Base-by-base conservation (phyloP, 2,888 invertebrate species). In the Chrysolina americana region DNA sequence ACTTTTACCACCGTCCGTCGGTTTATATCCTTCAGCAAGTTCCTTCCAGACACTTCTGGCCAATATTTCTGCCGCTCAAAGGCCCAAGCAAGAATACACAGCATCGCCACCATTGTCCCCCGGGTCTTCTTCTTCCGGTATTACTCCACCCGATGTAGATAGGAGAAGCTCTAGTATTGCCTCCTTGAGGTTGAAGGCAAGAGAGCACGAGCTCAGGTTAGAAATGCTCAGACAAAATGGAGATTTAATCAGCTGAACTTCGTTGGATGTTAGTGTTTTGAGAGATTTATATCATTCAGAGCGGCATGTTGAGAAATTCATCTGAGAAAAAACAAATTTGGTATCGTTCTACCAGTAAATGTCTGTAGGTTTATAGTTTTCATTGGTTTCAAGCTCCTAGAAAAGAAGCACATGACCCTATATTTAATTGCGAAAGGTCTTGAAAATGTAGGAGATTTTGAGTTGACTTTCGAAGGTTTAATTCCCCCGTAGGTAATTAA, bases 41-140 rank as follows among this genome's bases (percentile, higher is more conserved):
- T 95, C 96, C 62, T 96, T 96, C 88, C 96, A 97, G 87, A 95
- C 94, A 11, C 90, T 96, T 36, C 89, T 97, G 86, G 96, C 96
- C 3, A 95, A 95, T 84, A 91, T 95, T 64, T 92, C 94, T 48
- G 92, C 92, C 0, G 91, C 91, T 3, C 91, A 92, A 81, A 85
- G 91, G 73, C 91, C 91, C 10, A 91, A 91, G 86, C 79, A 89
- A 89, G 84, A 90, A 87, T 85, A 86, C 15, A 89, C 90, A 0
- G 71, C 81, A 10, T 92, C 92, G 5, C 92, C 92, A 19, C 88
- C 85, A 81, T 86, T 88, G 76, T 91, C 92, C 0, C 91, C 91
- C 2, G 84, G 84, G 2, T 74, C 89, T 80, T 90, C 90, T 0
- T 76, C 84, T 13, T 76, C 80, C 8, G 90, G 91, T 0, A 80